These are phyloP conservation scores for Beaufortia kweichowensis DNA, from an alignment of 2,113 vertebrate genomes.

Conservation along the genomic window DNA sequence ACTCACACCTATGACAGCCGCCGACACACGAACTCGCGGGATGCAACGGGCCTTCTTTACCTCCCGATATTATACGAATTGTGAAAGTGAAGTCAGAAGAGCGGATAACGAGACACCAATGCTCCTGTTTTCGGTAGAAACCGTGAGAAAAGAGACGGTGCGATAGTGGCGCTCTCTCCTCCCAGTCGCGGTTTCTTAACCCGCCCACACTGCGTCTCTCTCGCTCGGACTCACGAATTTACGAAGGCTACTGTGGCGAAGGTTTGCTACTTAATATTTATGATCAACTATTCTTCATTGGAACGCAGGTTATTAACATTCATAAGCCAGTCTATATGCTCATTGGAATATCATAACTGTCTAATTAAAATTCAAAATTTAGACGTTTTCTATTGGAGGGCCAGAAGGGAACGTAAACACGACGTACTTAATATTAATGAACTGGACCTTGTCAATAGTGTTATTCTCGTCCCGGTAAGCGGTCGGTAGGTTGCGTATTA, in stretches of 20 bases:
- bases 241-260: neutral
- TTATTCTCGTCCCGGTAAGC: neutral
- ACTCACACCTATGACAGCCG: conserved; percentile 68
- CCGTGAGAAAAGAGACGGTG: conserved; percentile 54
- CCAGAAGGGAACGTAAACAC: neutral
- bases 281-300: neutral
- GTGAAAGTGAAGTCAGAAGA: conserved; percentile 4
- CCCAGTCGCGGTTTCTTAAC: conserved; percentile 70
- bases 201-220: conserved; percentile 84
- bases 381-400: neutral
- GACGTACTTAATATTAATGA: conserved; percentile 16
- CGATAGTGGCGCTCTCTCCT: conserved; percentile 69
- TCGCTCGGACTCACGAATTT: conserved; percentile 45
- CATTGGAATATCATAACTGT: neutral
- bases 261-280: neutral
- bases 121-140: conserved; percentile 64
- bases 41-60: conserved; percentile 22
- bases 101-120: conserved; percentile 40
- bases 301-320: neutral
- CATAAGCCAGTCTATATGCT: neutral
- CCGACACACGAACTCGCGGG: conserved; percentile 22
- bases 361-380: neutral
- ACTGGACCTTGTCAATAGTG: neutral
- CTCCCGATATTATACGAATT: conserved; percentile 15
- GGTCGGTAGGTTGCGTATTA: neutral